Evolutionary conservation across 2,888 invertebrate species (phyloP), one percentile per base, ranked within the genome.

Genomic region (Macrosoma leucophasiata): DNA sequence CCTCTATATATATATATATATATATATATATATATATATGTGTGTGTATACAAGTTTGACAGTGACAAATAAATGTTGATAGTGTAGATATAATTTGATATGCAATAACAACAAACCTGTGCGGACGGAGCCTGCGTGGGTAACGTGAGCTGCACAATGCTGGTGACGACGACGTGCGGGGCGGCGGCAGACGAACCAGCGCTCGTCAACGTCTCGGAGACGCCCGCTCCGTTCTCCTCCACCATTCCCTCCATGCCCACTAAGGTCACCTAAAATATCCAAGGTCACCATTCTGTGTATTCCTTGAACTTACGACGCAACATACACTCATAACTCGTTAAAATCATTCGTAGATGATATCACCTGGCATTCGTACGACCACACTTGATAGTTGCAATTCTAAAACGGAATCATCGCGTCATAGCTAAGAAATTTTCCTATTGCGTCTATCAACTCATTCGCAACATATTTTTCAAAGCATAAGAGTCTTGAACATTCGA

Each of bases 211-310:
- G 70, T 54, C 62, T 84, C 84, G 41, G 62, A 53, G 35, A 73
- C 62, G 47, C 76, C 76, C 46, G 72, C 68, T 48, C 77, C 72
- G 46, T 94, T 94, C 88, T 95, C 95, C 87, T 95, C 94, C 82
- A 94, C 94, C 91, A 95, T 93, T 86, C 92, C 91, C 87, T 94
- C 94, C 94, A 94, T 95, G 88, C 86, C 87, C 71, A 74, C 70
- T 68, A 67, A 70, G 72, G 85, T 88, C 88, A 88, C 89, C 90
- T 90, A 85, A 75, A 84, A 86, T 81, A 75, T 84, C 85, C 87
- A 85, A 84, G 81, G 81, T 78, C 84, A 75, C 70, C 73, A 62
- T 59, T 73, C 71, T 71, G 67, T 68, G 70, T 73, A 76, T 74
- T 72, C 71, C 77, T 66, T 61, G 62, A 57, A 71, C 60, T 58